Evolutionary conservation across 2,888 invertebrate species (phyloP), one percentile per base, ranked within the genome.

Genomic region (Philereme vetulata): DNA sequence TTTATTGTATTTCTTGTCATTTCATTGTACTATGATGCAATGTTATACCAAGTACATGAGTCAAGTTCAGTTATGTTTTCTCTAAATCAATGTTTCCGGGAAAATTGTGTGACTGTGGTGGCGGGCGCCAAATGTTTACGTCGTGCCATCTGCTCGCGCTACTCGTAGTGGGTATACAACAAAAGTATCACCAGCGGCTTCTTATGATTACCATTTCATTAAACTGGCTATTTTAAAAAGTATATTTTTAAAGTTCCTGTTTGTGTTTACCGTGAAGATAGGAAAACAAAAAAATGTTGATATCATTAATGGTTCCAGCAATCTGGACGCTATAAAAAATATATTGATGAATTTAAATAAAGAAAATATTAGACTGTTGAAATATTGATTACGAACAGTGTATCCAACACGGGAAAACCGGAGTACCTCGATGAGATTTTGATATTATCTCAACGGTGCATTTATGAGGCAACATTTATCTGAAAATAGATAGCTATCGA

Each of bases 121-220:
- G 65, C 67, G 46, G 59, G 60, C 62, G 67, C 65, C 65, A 59
- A 54, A 54, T 67, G 65, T 69, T 68, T 68, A 67, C 67, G 55
- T 36, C 36, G 38, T 33, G 36, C 54, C 63, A 64, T 53, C 53
- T 64, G 63, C 40, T 56, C 48, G 6, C 49, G 42, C 43, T 43
- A 54, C 54, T 55, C 51, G 58, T 58, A 55, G 49, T 62, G 55
- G 49, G 45, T 58, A 59, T 48, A 56, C 55, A 58, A 54, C 51
- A 58, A 62, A 47, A 51, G 6, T 43, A 55, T 62, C 38, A 62
- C 51, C 51, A 57, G 44, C 11, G 40, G 21, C 51, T 51, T 51
- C 55, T 56, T 43, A 58, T 40, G 47, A 51, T 44, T 51, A 55
- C 59, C 58, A 42, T 58, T 62, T 59, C 42, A 58, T 58, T 55